Evolutionary conservation across 2,888 invertebrate genomes (phyloP).

Genomic region (Caenorhabditis panamensis): DNA sequence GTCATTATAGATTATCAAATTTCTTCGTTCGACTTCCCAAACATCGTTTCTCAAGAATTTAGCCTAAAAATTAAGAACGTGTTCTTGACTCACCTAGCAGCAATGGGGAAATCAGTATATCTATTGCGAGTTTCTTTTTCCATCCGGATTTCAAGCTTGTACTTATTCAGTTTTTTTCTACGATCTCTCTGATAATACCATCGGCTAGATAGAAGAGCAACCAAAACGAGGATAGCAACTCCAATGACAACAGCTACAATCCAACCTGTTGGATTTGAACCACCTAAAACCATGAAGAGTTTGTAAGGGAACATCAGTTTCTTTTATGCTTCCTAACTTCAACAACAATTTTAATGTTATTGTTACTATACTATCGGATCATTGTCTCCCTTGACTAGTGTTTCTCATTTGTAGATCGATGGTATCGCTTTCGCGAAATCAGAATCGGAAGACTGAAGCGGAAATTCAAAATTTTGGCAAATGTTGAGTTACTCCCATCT

Average conservation of each 20-base stretch:
- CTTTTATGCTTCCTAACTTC: no score
- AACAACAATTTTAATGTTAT: no score
- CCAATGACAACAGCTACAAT: conserved; percentile 41
- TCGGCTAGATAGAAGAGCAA: conserved; percentile 16
- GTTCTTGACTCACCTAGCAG: conserved; percentile 56
- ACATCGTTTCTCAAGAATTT: conserved; percentile 72
- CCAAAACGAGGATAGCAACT: conserved; percentile 17
- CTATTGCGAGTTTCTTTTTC: conserved; percentile 65
- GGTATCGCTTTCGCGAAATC: no score
- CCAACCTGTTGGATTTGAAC: not conserved
- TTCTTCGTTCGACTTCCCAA: conserved; percentile 80
- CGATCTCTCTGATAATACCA: conserved; percentile 39
- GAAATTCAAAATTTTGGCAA: no score
- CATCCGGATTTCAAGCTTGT: conserved; percentile 63
- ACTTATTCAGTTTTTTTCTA: conserved; percentile 35
- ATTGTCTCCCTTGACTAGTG: no score
- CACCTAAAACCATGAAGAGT: not conserved
- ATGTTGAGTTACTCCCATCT: no score
- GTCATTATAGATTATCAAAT: conserved; percentile 78
- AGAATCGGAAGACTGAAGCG: no score
- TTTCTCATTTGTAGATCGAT: no score
- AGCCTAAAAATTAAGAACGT: not conserved
- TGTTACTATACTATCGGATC: no score
- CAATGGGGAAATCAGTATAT: conserved; percentile 75
- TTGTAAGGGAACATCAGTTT: not conserved